Conservation (phyloP, 2,888 invertebrate genomes). For the Drosophila neotestacea region DNA sequence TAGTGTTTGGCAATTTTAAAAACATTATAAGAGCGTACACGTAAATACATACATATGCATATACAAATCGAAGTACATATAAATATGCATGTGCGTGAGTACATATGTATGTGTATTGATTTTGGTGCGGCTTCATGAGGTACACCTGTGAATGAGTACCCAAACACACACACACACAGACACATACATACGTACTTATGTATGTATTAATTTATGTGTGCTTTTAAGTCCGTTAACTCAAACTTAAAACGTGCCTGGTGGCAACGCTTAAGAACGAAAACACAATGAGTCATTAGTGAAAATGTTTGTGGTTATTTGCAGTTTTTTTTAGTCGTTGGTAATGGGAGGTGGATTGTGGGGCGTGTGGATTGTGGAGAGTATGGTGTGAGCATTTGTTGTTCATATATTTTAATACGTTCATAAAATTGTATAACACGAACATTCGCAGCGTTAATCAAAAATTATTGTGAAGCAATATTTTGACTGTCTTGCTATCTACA, state of each 20-base stretch:
- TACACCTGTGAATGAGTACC: conserved; percentile 16
- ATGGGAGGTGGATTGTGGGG: background rate
- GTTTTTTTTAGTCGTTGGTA: conserved; percentile 5
- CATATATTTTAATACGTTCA: conserved; percentile 10
- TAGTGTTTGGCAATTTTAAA: conserved; percentile 44
- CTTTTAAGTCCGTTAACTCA: conserved; percentile 31
- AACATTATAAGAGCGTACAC: conserved; percentile 36
- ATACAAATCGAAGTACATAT: conserved; percentile 16
- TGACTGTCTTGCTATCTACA: conserved; percentile 10
- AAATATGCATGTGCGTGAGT: conserved; percentile 14
- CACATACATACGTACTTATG: background rate
- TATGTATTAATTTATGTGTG: conserved; percentile 10
- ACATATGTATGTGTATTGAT: conserved; percentile 32
- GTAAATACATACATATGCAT: conserved; percentile 4
- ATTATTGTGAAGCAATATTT: conserved; percentile 16
- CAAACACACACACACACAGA: background rate
- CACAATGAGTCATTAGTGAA: conserved; percentile 46
- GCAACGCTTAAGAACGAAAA: conserved; percentile 25
- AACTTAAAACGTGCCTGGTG: conserved; percentile 42
- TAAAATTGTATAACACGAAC: conserved; percentile 19
- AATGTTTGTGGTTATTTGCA: conserved; percentile 43
- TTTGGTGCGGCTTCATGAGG: conserved; percentile 37
- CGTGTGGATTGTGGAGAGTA: background rate
- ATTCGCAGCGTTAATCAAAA: conserved; percentile 21
- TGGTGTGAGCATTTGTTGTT: background rate